Percentiles rank a stretch among this genome's conserved stretches.
phyloP scores from a whole-genome alignment of 1,140 invertebrate genomes.

The Babylonia areolata region DNA sequence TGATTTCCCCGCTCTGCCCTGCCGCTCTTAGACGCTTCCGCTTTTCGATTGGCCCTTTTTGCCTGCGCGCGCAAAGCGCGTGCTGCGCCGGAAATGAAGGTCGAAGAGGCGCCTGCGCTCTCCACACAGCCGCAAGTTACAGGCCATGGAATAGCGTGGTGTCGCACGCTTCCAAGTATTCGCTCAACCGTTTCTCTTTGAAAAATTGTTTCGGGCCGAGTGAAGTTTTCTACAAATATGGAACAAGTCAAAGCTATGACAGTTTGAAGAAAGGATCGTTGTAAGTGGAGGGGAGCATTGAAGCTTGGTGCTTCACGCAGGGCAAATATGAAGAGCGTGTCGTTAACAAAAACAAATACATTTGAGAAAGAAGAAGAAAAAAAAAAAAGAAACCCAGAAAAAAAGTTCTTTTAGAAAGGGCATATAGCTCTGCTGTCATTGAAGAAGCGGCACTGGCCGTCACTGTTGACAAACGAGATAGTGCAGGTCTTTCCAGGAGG shows the following conservation, averaged over 20 bases:
- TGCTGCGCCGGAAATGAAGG: conserved; percentile 38
- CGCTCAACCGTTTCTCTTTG: not conserved
- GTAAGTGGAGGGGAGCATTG: not conserved
- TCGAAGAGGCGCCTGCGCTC: conserved; percentile 33
- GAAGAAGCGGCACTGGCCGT: not conserved
- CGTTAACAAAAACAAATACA: not conserved
- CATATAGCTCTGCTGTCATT: not conserved
- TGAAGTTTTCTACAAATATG: conserved; percentile 29
- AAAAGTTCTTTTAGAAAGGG: not conserved
- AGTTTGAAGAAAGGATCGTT: conserved; percentile 15
- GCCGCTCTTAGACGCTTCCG: conserved; percentile 37
- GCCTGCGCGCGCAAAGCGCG: conserved; percentile 31
- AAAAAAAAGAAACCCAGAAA: not conserved
- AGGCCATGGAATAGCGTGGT: not conserved
- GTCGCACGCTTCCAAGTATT: not conserved
- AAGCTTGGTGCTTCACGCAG: not conserved
- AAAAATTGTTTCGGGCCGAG: not conserved
- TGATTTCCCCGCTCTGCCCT: conserved; percentile 35
- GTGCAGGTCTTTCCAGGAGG: not conserved
- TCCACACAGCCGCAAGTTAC: conserved; percentile 23
- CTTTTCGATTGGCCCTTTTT: conserved; percentile 36
- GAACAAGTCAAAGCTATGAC: conserved; percentile 17
- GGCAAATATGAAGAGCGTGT: not conserved
- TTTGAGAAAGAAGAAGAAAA: not conserved
- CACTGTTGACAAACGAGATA: not conserved